Evolutionary conservation across 2,888 invertebrate genomes (phyloP).

Genomic region (Melikaiella ostensackeni): DNA sequence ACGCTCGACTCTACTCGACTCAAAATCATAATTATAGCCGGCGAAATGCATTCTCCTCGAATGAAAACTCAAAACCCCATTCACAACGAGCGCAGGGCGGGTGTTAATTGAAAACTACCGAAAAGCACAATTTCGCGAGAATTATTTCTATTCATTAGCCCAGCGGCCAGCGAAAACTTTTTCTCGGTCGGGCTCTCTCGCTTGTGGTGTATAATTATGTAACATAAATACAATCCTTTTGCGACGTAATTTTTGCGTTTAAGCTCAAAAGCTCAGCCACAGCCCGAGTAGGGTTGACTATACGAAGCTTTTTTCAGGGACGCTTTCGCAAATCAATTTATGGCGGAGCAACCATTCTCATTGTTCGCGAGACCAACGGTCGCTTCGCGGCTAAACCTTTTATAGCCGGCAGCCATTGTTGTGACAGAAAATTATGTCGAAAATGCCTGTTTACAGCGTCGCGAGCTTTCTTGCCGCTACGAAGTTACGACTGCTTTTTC

Average conservation of each 20-base stretch:
- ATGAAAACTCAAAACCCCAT: slow-evolving; percentile 67
- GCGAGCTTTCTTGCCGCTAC: slow-evolving; percentile 33
- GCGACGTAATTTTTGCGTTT: slow-evolving; percentile 75
- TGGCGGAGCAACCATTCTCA: slow-evolving; percentile 71
- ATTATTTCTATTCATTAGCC: slow-evolving; percentile 77
- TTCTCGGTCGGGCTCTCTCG: slow-evolving; percentile 51
- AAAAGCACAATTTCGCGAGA: slow-evolving; percentile 72
- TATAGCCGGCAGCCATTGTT: slow-evolving; percentile 72
- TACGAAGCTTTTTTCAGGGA: slow-evolving; percentile 67
- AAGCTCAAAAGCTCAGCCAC: slow-evolving; percentile 72
- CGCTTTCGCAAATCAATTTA: slow-evolving; percentile 77
- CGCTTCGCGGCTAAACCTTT: slow-evolving; percentile 72
- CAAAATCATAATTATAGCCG: slow-evolving; percentile 64
- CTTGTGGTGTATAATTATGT: slow-evolving; percentile 71
- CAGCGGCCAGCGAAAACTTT: slow-evolving; percentile 60
- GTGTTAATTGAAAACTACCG: slow-evolving; percentile 74
- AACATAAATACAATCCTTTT: slow-evolving; percentile 75
- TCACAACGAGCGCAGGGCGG: slow-evolving; percentile 55
- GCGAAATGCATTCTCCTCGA: slow-evolving; percentile 56
- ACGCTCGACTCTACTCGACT: slow-evolving; percentile 45
- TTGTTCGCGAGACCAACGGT: slow-evolving; percentile 69
- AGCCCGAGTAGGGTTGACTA: slow-evolving; percentile 51
- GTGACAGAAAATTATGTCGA: slow-evolving; percentile 67
- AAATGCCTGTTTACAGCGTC: slow-evolving; percentile 55
- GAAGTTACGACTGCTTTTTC: slow-evolving; percentile 22